Evolutionary conservation across 2,797 vertebrate genomes (phyloP).

Genomic region (Columba guinea): DNA sequence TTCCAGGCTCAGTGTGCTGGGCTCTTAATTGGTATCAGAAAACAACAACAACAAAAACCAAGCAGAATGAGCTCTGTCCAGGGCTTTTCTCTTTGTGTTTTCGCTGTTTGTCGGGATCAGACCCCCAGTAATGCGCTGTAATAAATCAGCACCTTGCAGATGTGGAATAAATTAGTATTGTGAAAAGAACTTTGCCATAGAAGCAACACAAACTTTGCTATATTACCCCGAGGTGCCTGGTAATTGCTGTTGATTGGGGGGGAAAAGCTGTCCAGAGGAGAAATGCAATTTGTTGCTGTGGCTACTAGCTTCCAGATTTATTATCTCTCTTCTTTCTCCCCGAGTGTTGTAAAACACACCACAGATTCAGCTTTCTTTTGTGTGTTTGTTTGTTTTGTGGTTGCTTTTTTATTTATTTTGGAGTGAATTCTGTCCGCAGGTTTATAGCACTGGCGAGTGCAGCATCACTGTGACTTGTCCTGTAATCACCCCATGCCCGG

Average conservation of each 20-base stretch:
- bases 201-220: slow-evolving; percentile 34
- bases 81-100: neutral
- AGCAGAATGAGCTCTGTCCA: neutral
- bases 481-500: neutral
- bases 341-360: slow-evolving; percentile 32
- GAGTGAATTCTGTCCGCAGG: neutral
- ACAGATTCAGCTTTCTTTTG: slow-evolving; percentile 1
- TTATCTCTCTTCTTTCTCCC: slow-evolving; percentile 37
- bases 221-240: slow-evolving; percentile 45
- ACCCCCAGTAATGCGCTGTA: neutral
- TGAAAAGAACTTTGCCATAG: slow-evolving; percentile 34
- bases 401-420: neutral
- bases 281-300: slow-evolving; percentile 71
- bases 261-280: slow-evolving; percentile 27
- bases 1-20: neutral
- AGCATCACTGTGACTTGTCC: neutral
- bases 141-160: slow-evolving; percentile 60
- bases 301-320: slow-evolving; percentile 66
- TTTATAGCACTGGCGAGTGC: neutral
- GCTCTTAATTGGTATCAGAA: neutral
- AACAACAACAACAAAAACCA: neutral
- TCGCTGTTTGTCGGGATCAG: neutral
- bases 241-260: slow-evolving; percentile 59
- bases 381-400: neutral
- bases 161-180: slow-evolving; percentile 38